phyloP scores from a whole-genome alignment of 1,140 invertebrate genomes.

The Drosophila rhopaloa region DNA sequence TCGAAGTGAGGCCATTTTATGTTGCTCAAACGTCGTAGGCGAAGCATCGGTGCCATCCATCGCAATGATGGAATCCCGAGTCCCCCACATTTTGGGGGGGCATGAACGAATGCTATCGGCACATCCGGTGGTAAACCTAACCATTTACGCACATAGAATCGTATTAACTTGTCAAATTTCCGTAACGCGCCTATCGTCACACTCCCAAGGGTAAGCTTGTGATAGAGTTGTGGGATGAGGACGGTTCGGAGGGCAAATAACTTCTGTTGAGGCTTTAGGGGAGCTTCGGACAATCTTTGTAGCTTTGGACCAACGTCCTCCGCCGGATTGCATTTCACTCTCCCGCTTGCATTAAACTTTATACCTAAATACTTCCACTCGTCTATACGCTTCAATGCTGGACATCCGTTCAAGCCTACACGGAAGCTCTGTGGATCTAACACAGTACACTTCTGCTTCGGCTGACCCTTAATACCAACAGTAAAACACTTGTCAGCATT shows the following conservation, averaged over 20 bases:
- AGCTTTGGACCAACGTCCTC: conserved; percentile 1
- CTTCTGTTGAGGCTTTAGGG: too few species aligned
- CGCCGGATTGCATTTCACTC: not conserved
- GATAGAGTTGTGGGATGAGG: not conserved
- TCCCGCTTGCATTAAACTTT: not conserved
- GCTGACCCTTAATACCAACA: not conserved
- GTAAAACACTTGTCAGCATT: not conserved
- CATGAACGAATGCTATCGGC: conserved; percentile 2
- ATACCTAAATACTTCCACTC: conserved; percentile 17
- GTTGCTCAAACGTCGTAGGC: too few species aligned
- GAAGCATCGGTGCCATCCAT: too few species aligned
- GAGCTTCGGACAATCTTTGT: conserved; percentile 6
- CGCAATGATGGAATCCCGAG: not conserved
- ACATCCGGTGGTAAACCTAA: not conserved
- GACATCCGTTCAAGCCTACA: not conserved
- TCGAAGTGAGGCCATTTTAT: too few species aligned
- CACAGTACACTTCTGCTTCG: not conserved
- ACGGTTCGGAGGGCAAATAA: not conserved
- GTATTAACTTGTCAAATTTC: too few species aligned
- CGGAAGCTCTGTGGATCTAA: not conserved
- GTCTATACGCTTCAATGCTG: conserved; percentile 2
- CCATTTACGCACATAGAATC: too few species aligned
- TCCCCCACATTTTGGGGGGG: conserved; percentile 1
- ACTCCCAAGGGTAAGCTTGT: too few species aligned
- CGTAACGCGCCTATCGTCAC: too few species aligned